Percentiles rank a stretch among this genome's conserved stretches.
Conservation (phyloP, 2,888 invertebrate species). For the Netelia inedita region DNA sequence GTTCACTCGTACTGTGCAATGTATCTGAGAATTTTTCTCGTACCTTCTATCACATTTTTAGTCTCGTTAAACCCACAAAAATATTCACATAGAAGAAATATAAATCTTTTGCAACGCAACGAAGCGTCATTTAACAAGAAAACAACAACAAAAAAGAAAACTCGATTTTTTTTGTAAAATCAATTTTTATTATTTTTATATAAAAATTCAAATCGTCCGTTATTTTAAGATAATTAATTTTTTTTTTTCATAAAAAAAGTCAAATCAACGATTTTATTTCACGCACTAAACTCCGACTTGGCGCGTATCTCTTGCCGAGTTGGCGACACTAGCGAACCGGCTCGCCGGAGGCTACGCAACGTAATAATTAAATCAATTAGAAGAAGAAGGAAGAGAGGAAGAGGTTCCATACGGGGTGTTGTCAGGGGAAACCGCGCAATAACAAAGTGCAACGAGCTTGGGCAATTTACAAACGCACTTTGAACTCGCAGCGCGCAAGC, state of each 20-base stretch:
- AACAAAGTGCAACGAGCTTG: not conserved
- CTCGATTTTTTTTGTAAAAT: not conserved
- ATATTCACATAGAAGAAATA: not conserved
- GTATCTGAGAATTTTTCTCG: not conserved
- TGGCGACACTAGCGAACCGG: not conserved
- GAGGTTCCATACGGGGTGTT: not conserved
- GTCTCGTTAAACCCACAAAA: not conserved
- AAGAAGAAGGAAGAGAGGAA: not conserved
- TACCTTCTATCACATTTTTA: not conserved
- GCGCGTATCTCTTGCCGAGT: not conserved
- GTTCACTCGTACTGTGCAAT: not conserved
- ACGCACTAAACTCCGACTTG: too few species aligned
- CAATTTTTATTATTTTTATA: too few species aligned
- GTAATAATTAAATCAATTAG: constrained; percentile 11
- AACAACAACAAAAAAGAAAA: not conserved
- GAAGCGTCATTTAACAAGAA: not conserved
- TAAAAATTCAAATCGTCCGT: too few species aligned
- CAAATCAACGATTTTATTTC: too few species aligned
- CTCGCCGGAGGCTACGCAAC: not conserved
- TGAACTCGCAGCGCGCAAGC: constrained; percentile 17
- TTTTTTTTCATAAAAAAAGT: too few species aligned
- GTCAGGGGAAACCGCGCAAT: constrained; percentile 18
- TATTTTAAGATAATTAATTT: too few species aligned
- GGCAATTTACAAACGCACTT: constrained; percentile 5
- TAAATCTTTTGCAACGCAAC: not conserved